Base-by-base conservation (phyloP, 2,888 invertebrate species). In the Pseudococcus viburni region DNA sequence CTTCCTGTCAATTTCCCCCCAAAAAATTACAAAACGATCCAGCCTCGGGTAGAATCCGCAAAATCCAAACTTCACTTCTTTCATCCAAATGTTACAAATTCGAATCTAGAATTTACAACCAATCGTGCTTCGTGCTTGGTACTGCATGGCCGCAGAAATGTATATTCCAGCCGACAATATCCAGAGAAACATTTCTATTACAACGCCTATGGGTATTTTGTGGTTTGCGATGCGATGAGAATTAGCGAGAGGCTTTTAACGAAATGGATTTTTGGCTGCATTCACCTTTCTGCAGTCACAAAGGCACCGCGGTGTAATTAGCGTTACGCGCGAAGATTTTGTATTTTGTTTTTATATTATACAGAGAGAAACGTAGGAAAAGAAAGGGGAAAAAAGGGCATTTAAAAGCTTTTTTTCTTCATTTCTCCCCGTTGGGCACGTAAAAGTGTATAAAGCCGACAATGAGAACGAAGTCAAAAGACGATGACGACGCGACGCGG, bases 361-460 rank as follows among this genome's bases (percentile, higher is more conserved):
- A 39, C 5, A 15, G 73, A 73, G 26, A 33, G 26, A 33, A 33
- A 33, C 26, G 26, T 33, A 26, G 73, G 15, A 33, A 33, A 33
- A 15, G 73, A 73, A 73, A 6, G 15, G 1, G 39, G 26, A 68
- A 22, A 73, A 73, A 73, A 73, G 15, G 26, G 26, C 33, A 39
- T 73, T 33, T 73, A 73, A 73, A 73, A 73, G 73, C 73, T 73
- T 73, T 73, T 73, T 33, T 33, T 73, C 73, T 73, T 26, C 59
- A 59, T 59, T 73, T 33, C 39, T 33, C 73, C 26, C 73, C 39
- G 12, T 33, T 33, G 73, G 39, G 17, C 12, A 73, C 73, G 33
- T 12, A 73, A 39, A 39, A 39, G 6, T 5, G 12, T 33, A 59
- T 59, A 59, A 59, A 59, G 59, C 59, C 59, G 59, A 59, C 59